These are phyloP conservation scores for Tarsius wallacei DNA, from an alignment of 2,797 vertebrate genomes.

Conservation along the genomic window DNA sequence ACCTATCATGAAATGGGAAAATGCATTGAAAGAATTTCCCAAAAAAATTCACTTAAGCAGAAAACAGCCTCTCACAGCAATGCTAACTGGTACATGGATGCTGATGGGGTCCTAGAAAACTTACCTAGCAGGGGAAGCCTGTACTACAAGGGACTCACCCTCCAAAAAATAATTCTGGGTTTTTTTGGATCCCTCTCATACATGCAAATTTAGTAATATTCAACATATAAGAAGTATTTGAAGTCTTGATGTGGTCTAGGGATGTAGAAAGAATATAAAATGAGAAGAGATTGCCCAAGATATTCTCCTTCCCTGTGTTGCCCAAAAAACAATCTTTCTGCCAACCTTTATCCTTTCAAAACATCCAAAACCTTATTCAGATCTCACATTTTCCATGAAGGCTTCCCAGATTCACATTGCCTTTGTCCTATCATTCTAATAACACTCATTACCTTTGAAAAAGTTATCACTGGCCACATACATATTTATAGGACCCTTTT, in stretches of 20 bases:
- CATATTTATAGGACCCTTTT: constrained; percentile 39
- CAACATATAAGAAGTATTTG: neutral
- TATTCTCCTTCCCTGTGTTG: constrained; percentile 27
- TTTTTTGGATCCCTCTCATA: too few relatives aligned
- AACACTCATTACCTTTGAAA: constrained; percentile 46
- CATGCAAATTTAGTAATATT: constrained; percentile 4
- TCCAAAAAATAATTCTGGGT: too few relatives aligned
- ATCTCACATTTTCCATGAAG: constrained; percentile 71
- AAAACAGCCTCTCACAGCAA: too few relatives aligned
- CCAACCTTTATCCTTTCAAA: constrained; percentile 42
- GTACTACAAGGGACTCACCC: too few relatives aligned
- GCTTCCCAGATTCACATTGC: constrained; percentile 51
- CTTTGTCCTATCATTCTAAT: constrained; percentile 64
- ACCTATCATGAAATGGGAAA: too few relatives aligned
- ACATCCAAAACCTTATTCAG: constrained; percentile 56
- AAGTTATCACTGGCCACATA: constrained; percentile 40
- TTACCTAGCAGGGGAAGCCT: too few relatives aligned
- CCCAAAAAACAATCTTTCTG: constrained; percentile 41
- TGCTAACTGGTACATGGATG: too few relatives aligned
- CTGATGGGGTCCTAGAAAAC: too few relatives aligned
- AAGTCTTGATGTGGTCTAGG: neutral
- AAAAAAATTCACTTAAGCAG: too few relatives aligned
- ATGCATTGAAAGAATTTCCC: too few relatives aligned
- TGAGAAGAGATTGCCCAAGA: constrained; percentile 20
- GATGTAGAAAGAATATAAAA: neutral